These are phyloP conservation scores for Engraulis encrasicolus DNA, from an alignment of 2,113 vertebrate species.

Conservation along the genomic window DNA sequence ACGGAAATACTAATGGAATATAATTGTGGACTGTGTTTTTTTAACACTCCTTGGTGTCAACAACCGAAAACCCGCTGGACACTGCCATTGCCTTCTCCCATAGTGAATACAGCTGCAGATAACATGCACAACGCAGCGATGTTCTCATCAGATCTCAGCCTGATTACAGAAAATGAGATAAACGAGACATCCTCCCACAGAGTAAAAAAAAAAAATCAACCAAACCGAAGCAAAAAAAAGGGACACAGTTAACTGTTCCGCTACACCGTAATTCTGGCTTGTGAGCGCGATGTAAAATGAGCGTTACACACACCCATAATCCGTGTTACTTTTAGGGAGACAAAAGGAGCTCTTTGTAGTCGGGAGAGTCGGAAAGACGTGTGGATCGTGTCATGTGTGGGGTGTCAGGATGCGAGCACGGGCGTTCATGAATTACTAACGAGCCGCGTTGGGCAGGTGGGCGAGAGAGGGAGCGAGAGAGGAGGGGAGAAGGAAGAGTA, in stretches of 20 bases:
- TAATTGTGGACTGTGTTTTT: background rate
- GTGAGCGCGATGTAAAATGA: slow-evolving; percentile 30
- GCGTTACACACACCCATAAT: slow-evolving; percentile 25
- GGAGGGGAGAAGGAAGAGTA: slow-evolving; percentile 33
- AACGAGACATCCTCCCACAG: background rate
- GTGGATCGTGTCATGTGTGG: slow-evolving; percentile 74
- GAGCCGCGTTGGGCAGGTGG: slow-evolving; percentile 65
- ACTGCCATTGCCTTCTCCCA: background rate
- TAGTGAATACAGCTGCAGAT: background rate
- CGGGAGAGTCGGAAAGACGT: slow-evolving; percentile 64
- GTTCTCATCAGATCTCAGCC: background rate
- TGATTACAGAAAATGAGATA: background rate
- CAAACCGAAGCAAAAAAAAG: background rate
- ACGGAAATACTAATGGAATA: too few relatives aligned
- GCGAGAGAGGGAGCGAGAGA: slow-evolving; percentile 59
- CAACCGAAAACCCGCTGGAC: background rate
- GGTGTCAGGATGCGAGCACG: slow-evolving; percentile 70
- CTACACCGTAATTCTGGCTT: slow-evolving; percentile 6
- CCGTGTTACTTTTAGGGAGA: slow-evolving; percentile 61
- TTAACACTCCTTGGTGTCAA: background rate
- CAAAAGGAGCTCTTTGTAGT: slow-evolving; percentile 75
- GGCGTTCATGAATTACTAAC: slow-evolving; percentile 75
- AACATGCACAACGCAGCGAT: background rate
- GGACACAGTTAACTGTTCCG: background rate
- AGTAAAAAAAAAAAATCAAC: too few relatives aligned